Evolutionary conservation across 64 coral and sea anemone genomes (phyloP).

Genomic region (Hydrozoanthus tunicans): DNA sequence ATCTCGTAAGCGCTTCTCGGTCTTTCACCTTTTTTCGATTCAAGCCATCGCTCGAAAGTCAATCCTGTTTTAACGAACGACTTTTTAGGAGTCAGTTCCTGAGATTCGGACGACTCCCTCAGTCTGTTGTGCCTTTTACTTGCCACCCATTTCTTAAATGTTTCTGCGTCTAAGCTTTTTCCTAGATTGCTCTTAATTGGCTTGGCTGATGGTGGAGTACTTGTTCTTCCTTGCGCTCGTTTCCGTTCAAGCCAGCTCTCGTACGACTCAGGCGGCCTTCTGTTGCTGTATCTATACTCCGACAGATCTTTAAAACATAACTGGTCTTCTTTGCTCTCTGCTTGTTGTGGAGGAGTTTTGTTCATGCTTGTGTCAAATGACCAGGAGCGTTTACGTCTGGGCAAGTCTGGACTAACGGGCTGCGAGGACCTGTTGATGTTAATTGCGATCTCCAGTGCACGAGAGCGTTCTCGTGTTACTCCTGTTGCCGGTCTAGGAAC

Average conservation of each 20-base stretch:
- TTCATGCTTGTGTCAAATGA: constrained; percentile 37
- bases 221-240: constrained; percentile 56
- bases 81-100: constrained; percentile 46
- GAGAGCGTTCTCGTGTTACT: neutral
- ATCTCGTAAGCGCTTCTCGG: constrained; percentile 33
- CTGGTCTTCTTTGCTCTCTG: neutral
- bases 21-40: constrained; percentile 59
- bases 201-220: constrained; percentile 11
- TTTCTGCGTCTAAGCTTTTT: constrained; percentile 80
- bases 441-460: neutral
- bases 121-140: constrained; percentile 56
- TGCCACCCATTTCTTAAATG: constrained; percentile 80
- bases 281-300: constrained; percentile 38
- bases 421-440: neutral
- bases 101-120: constrained; percentile 55
- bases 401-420: neutral
- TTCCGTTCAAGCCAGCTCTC: constrained; percentile 86
- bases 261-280: constrained; percentile 60
- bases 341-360: neutral
- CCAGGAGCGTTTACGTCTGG: constrained; percentile 27
- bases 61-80: constrained; percentile 73
- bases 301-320: constrained; percentile 42
- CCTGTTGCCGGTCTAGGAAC: neutral
- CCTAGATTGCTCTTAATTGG: constrained; percentile 68
- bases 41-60: constrained; percentile 88